Evolutionary conservation across 2,888 invertebrate genomes (phyloP).

Genomic region (Polymixis flavicincta): DNA sequence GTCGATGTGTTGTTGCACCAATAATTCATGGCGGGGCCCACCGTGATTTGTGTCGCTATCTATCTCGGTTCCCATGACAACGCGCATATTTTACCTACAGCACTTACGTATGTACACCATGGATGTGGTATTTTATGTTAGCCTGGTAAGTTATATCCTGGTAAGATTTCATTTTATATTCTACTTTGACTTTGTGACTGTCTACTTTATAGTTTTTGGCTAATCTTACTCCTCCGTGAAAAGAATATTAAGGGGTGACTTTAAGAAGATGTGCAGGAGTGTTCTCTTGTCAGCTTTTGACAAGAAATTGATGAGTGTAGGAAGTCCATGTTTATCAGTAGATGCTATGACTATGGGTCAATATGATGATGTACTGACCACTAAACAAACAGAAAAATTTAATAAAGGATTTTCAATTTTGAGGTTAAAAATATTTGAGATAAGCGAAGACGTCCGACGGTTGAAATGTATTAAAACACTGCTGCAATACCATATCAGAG

Average conservation of each 20-base stretch:
- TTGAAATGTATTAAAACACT: constrained; percentile 50
- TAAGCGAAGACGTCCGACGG: neutral
- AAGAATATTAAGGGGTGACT: too few species aligned
- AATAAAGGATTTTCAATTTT: neutral
- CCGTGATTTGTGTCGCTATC: constrained; percentile 45
- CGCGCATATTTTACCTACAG: constrained; percentile 32
- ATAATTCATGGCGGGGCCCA: constrained; percentile 45
- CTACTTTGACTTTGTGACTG: neutral
- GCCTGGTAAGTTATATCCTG: constrained; percentile 4
- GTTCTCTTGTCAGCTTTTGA: neutral
- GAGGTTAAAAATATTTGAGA: neutral
- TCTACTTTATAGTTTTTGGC: neutral
- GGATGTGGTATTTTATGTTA: constrained; percentile 3
- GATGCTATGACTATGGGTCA: too few species aligned
- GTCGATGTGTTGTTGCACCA: constrained; percentile 39
- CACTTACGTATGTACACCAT: constrained; percentile 9
- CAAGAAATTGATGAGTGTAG: too few species aligned
- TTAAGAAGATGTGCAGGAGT: neutral
- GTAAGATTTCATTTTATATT: neutral
- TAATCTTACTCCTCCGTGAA: too few species aligned
- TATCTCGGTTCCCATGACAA: constrained; percentile 43
- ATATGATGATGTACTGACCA: neutral
- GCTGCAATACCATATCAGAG: constrained; percentile 43
- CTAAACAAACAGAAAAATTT: too few species aligned
- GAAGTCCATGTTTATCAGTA: too few species aligned